phyloP scores from a whole-genome alignment of 1,140 invertebrate species.

The Halictus rubicundus region DNA sequence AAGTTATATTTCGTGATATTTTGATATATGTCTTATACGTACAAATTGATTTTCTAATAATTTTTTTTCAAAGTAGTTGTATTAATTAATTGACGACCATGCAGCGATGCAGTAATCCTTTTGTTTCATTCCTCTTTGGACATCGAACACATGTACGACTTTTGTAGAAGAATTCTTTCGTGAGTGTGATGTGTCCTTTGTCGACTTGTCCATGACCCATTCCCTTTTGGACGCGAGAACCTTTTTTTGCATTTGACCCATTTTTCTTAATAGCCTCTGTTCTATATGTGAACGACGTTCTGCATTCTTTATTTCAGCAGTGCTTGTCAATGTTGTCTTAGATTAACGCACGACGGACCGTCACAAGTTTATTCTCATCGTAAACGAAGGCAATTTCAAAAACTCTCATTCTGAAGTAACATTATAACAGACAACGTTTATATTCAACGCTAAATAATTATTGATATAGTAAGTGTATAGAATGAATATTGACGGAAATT shows the following conservation, averaged over 20 bases:
- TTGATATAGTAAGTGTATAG: too few relatives aligned
- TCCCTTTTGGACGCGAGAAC: slow-evolving; percentile 16
- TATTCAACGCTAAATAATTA: too few relatives aligned
- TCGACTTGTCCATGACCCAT: slow-evolving; percentile 30
- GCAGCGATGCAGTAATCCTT: not conserved
- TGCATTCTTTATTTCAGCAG: slow-evolving; percentile 41
- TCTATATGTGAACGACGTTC: slow-evolving; percentile 49
- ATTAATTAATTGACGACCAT: too few relatives aligned
- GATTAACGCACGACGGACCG: not conserved
- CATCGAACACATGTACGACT: not conserved
- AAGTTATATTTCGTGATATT: too few relatives aligned
- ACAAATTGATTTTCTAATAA: too few relatives aligned
- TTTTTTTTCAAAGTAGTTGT: too few relatives aligned
- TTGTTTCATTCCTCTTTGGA: not conserved
- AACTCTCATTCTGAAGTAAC: too few relatives aligned
- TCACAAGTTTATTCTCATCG: not conserved
- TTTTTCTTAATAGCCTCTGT: slow-evolving; percentile 54
- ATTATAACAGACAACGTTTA: too few relatives aligned
- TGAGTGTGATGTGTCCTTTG: not conserved
- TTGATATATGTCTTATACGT: too few relatives aligned
- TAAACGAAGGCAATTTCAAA: not conserved
- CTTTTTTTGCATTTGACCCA: slow-evolving; percentile 47
- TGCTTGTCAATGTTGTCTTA: slow-evolving; percentile 4
- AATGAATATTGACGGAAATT: not conserved
- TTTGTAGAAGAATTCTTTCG: not conserved